phyloP scores from a whole-genome alignment of 2,797 vertebrate genomes.

The Mus minutoides region DNA sequence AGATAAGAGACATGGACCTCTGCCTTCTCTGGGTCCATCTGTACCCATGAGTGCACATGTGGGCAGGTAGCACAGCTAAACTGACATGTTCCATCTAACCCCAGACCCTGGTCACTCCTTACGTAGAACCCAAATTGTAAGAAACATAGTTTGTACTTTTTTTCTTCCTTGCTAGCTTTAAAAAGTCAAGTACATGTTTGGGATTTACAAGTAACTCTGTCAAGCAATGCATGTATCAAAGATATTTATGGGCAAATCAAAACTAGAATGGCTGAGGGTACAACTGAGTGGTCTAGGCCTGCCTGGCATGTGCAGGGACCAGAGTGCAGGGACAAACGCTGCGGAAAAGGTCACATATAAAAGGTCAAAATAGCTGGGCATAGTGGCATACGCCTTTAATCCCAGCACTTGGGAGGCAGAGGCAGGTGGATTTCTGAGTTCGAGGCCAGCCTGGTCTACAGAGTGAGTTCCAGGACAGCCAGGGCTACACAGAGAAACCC shows the following conservation, averaged over 20 bases:
- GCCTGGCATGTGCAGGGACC: neutral
- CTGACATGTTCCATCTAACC: neutral
- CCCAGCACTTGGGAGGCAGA: no score
- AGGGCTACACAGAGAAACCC: no score
- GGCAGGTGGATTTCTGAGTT: no score
- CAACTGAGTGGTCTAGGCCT: neutral
- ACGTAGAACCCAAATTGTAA: neutral
- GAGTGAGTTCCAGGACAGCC: no score
- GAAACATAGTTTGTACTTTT: neutral
- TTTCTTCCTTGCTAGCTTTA: neutral
- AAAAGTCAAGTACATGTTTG: neutral
- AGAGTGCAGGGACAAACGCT: neutral
- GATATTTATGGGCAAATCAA: neutral
- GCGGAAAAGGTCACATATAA: neutral
- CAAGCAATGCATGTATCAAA: conserved; percentile 6
- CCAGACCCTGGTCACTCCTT: neutral
- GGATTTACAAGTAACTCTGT: neutral
- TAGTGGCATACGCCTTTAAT: no score
- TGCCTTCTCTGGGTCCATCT: neutral
- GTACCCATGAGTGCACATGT: neutral
- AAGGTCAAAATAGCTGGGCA: neutral
- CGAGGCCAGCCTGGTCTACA: no score
- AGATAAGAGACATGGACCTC: neutral
- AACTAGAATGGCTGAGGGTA: neutral
- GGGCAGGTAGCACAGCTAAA: neutral